phyloP scores from a whole-genome alignment of 2,888 invertebrate genomes.

The Sceliomorpha sp. region DNA sequence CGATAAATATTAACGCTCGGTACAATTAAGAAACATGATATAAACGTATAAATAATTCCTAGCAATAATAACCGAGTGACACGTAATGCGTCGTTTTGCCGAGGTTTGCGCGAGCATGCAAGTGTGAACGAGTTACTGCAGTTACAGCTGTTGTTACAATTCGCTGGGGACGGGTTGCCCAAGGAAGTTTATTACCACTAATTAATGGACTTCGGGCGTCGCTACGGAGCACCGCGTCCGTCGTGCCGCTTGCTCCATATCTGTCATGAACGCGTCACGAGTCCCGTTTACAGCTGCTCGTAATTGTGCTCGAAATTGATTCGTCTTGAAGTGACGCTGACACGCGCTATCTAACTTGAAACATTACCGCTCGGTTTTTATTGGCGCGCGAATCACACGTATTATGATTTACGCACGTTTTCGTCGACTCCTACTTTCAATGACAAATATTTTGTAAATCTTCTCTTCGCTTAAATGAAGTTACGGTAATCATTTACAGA shows the following conservation, averaged over 20 bases:
- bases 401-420: slow-evolving; percentile 24
- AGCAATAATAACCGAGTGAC: slow-evolving; percentile 30
- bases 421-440: not conserved
- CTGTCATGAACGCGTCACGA: slow-evolving; percentile 65
- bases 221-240: slow-evolving; percentile 49
- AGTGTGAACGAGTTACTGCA: slow-evolving; percentile 57
- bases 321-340: slow-evolving; percentile 60
- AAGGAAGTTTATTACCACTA: slow-evolving; percentile 66
- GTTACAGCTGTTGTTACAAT: slow-evolving; percentile 60
- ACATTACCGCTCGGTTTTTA: slow-evolving; percentile 18
- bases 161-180: slow-evolving; percentile 48
- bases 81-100: slow-evolving; percentile 22
- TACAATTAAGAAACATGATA: slow-evolving; percentile 27
- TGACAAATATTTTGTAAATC: not conserved
- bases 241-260: slow-evolving; percentile 65
- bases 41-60: slow-evolving; percentile 18
- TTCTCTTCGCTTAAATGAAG: too few species aligned
- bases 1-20: slow-evolving; percentile 7
- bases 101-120: slow-evolving; percentile 21
- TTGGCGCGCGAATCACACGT: slow-evolving; percentile 24
- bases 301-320: slow-evolving; percentile 68
- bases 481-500: too few species aligned
- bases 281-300: slow-evolving; percentile 67
- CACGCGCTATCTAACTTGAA: slow-evolving; percentile 24
- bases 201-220: slow-evolving; percentile 69